phyloP scores from a whole-genome alignment of 2,797 vertebrate species.

The Lacerta bilineata region DNA sequence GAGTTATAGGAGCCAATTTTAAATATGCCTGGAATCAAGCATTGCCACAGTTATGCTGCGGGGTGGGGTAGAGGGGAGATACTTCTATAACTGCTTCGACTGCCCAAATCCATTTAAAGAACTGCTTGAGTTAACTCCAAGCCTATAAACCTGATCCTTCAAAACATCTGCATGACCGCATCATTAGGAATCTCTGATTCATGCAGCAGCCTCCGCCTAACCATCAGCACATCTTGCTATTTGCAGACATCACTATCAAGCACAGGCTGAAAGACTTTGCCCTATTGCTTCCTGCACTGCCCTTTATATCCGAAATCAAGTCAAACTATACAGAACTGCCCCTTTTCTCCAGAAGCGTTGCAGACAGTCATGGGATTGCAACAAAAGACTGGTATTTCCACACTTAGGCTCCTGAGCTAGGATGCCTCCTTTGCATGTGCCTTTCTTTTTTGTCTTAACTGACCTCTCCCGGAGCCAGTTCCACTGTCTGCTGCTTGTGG shows the following conservation, averaged over 20 bases:
- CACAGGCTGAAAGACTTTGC: background rate
- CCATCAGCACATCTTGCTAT: background rate
- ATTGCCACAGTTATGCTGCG: background rate
- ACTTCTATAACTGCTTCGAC: background rate
- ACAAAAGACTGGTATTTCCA: background rate
- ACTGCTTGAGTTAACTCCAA: background rate
- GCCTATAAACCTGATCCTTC: background rate
- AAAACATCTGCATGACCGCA: background rate
- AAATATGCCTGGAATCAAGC: background rate
- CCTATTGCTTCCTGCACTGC: background rate
- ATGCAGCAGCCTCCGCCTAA: background rate
- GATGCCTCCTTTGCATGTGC: background rate
- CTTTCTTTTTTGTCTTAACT: background rate
- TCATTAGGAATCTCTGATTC: background rate
- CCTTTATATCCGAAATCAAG: background rate
- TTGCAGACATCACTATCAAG: background rate
- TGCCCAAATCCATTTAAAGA: background rate
- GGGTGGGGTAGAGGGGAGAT: background rate
- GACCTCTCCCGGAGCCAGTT: background rate
- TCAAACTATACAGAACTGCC: background rate
- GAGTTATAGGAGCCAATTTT: background rate
- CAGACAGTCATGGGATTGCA: background rate
- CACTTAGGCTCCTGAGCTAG: background rate
- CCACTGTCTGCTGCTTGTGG: background rate
- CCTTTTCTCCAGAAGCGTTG: background rate